phyloP scores from a whole-genome alignment of 2,888 invertebrate species.

The Callyntrura sp. region DNA sequence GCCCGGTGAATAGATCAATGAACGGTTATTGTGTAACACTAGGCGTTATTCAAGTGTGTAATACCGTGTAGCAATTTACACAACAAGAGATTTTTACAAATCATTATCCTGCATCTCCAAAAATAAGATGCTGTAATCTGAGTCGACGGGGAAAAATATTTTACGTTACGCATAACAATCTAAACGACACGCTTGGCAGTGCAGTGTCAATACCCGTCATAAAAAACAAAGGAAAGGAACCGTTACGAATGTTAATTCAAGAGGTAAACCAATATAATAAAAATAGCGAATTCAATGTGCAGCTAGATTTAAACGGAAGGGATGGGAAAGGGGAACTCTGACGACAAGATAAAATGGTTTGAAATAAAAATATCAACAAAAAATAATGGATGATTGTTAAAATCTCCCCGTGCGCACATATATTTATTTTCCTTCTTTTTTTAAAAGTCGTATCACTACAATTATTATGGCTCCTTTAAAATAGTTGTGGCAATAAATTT shows the following conservation, averaged over 20 bases:
- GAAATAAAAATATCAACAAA: neutral
- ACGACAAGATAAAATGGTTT: neutral
- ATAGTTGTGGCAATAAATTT: conserved; percentile 47
- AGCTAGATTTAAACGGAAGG: no score
- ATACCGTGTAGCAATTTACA: neutral
- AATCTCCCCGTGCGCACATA: neutral
- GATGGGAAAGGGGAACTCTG: neutral
- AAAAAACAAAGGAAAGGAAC: neutral
- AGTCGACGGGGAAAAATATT: neutral
- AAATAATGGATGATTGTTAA: neutral
- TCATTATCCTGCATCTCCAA: neutral
- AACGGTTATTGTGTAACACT: conserved; percentile 26
- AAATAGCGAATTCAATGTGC: neutral
- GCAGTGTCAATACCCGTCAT: neutral
- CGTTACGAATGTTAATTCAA: neutral
- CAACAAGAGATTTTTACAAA: neutral
- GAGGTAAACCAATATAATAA: no score
- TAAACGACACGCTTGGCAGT: neutral
- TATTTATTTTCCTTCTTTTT: neutral
- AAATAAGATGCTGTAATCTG: neutral
- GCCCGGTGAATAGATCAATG: neutral
- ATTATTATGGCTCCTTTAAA: conserved; percentile 1
- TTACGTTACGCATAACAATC: neutral
- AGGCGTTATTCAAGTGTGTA: neutral
- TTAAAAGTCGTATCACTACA: neutral